A percentile compares a stretch with the other conserved stretches of the same genome.
Conservation (phyloP, 2,113 vertebrate species). For the Sardina pilchardus region DNA sequence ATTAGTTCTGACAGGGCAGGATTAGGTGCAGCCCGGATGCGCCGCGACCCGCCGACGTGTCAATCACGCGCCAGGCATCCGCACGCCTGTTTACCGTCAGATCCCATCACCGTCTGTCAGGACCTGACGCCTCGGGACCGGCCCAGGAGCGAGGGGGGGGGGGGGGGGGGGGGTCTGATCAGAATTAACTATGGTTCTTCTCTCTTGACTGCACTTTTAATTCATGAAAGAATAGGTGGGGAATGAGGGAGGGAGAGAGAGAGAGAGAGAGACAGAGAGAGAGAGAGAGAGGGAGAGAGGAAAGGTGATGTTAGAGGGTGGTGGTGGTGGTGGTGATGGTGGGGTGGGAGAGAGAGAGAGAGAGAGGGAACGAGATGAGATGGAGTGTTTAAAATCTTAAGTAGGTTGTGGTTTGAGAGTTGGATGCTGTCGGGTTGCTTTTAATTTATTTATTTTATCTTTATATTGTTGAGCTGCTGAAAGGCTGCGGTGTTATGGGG, state of each 20-base stretch:
- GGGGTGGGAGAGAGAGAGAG: constrained; percentile 5
- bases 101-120: constrained; percentile 82
- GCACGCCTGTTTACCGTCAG: constrained; percentile 81
- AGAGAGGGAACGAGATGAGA: constrained; percentile 49
- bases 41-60: constrained; percentile 76
- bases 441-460: constrained; percentile 56
- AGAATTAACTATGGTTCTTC: constrained; percentile 79
- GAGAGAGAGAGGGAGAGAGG: not conserved
- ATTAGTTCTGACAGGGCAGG: constrained; percentile 84
- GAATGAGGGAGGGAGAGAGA: constrained; percentile 51
- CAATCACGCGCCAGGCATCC: constrained; percentile 79
- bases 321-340: too few species aligned
- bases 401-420: constrained; percentile 73
- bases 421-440: constrained; percentile 68
- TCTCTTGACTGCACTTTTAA: constrained; percentile 78
- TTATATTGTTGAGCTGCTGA: constrained; percentile 39
- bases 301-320: too few species aligned
- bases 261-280: constrained; percentile 44
- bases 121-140: constrained; percentile 67
- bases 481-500: too few species aligned
- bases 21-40: constrained; percentile 77
- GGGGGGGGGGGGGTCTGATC: constrained; percentile 70
- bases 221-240: constrained; percentile 70
- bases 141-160: constrained; percentile 36
- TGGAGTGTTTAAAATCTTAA: constrained; percentile 74